phyloP scores from a whole-genome alignment of 1,140 invertebrate species.

The Phymastichus coffea region DNA sequence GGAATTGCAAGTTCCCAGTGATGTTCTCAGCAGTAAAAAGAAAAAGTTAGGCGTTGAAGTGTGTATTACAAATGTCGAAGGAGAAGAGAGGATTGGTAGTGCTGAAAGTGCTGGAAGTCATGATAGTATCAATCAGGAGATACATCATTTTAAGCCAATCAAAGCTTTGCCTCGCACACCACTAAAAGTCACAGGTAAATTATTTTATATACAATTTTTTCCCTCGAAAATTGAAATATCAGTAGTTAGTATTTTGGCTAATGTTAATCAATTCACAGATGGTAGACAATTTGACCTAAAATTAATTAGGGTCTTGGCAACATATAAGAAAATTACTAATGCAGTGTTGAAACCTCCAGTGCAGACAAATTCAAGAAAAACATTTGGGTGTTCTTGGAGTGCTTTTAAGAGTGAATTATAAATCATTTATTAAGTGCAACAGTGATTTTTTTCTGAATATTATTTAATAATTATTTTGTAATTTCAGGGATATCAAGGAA shows the following conservation, averaged over 20 bases:
- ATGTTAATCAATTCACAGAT: constrained; percentile 38
- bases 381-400: constrained; percentile 52
- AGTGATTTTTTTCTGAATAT: background rate
- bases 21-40: constrained; percentile 55
- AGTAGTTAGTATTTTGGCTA: background rate
- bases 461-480: background rate
- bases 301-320: constrained; percentile 48
- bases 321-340: constrained; percentile 43
- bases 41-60: constrained; percentile 51
- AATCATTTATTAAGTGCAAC: background rate
- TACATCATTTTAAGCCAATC: constrained; percentile 63
- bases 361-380: constrained; percentile 42
- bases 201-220: background rate
- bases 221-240: background rate
- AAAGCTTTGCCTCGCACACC: constrained; percentile 57
- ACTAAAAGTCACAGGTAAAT: constrained; percentile 40
- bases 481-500: constrained; percentile 8
- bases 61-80: constrained; percentile 41
- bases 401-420: constrained; percentile 49
- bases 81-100: constrained; percentile 48
- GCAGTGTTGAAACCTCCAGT: constrained; percentile 44
- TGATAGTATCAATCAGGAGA: constrained; percentile 62
- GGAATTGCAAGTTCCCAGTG: constrained; percentile 58
- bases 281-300: constrained; percentile 52
- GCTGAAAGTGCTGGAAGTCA: constrained; percentile 56